Conservation (phyloP, 2,888 invertebrate genomes). For the Patella depressa region DNA sequence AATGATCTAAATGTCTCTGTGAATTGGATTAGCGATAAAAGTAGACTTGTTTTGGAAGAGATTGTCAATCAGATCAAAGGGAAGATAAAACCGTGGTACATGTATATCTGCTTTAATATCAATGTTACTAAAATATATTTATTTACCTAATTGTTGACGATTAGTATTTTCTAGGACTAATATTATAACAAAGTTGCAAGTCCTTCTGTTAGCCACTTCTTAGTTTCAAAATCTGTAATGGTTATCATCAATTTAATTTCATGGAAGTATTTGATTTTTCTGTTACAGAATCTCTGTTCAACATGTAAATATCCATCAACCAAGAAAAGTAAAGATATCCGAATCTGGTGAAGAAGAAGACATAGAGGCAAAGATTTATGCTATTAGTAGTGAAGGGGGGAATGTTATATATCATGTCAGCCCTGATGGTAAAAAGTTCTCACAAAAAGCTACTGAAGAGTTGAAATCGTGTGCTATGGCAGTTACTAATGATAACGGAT, state of each 20-base stretch:
- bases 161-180: background rate
- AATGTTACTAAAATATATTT: too few species aligned
- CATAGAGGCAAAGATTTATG: conserved; percentile 79
- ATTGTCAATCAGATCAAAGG: too few species aligned
- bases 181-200: background rate
- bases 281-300: conserved; percentile 67
- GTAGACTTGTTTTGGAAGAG: too few species aligned
- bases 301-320: conserved; percentile 74
- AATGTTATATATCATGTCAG: conserved; percentile 77
- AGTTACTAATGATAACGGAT: conserved; percentile 70
- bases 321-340: conserved; percentile 59
- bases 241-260: background rate
- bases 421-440: conserved; percentile 51
- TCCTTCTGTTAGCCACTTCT: background rate
- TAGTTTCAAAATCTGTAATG: background rate
- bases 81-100: too few species aligned
- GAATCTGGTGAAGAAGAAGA: conserved; percentile 55
- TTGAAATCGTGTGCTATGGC: conserved; percentile 75
- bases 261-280: background rate
- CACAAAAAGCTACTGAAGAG: conserved; percentile 70
- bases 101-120: too few species aligned
- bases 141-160: background rate
- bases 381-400: conserved; percentile 86
- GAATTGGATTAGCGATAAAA: too few species aligned
- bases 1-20: too few species aligned